Base-by-base conservation (phyloP, 2,113 vertebrate species). In the Microcebus murinus region DNA sequence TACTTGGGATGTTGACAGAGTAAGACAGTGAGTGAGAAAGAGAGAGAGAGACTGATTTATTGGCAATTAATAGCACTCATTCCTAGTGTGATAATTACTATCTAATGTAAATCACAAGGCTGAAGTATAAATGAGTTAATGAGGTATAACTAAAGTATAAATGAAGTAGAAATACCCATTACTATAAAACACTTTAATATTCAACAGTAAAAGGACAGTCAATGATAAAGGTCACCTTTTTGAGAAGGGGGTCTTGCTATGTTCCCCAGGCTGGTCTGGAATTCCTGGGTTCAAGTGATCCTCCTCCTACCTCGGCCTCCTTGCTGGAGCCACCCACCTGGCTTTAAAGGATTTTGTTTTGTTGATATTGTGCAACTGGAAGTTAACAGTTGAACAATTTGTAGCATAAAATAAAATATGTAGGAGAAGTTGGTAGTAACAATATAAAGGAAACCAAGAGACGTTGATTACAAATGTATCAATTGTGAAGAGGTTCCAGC, bases 401-500 rank as follows among this genome's bases (percentile, higher is more conserved):
- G 55, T 57, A 21, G 31, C 17, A 27, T 89, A 70, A 81, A 77
- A 27, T 89, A 70, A 81, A 77, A 71, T 84, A 34, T 71, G 3
- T 71, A 59, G 83, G 25, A 84, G 80, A 94, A 91, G 45, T n/a
- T 91, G 27, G 12, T 67, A 91, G 45, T 39, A 93, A 82, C 70
- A 95, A 83, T 87, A 55, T 87, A 79, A 93, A 76, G 77, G 50
- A 92, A 94, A 81, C 21, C 36, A 90, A 61, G 1, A 76, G 20
- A 81, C 61, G 17, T 55, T 91, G 77, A 82, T 73, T 77, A 93
- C 11, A 76, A 59, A 59, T 74, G 20, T 96, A 87, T 93, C 76
- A 76, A 73, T 79, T 71, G 68, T 96, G 61, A 23, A 81, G 15
- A 63, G 23, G 9, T 70, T 86, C 80, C 36, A 65, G 74, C 13